Evolutionary conservation across 2,797 vertebrate genomes (phyloP).

Genomic region (Heterohyrax brucei): DNA sequence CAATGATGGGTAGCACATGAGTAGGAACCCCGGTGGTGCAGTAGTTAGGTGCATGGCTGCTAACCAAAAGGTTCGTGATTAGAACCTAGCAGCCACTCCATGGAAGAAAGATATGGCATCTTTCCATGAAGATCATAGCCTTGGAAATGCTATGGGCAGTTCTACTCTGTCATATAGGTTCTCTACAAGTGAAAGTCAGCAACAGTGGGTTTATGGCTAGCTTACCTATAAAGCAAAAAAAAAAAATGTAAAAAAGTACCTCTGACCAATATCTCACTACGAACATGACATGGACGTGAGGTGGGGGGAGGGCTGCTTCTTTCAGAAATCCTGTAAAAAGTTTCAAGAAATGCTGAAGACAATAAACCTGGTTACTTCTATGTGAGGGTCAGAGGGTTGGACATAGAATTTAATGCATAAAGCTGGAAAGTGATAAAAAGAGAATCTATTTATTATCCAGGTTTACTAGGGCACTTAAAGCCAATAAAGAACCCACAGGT

Average conservation of each 20-base stretch:
- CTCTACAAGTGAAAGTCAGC: no score
- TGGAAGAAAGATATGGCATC: no score
- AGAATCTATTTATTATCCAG: neutral
- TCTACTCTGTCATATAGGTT: no score
- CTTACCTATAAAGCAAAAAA: neutral
- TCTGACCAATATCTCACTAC: neutral
- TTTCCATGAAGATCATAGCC: no score
- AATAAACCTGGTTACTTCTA: neutral
- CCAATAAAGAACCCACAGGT: neutral
- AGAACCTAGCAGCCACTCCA: no score
- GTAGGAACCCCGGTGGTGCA: no score
- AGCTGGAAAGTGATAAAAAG: neutral
- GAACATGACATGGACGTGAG: neutral
- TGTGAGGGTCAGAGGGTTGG: neutral
- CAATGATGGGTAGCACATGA: neutral
- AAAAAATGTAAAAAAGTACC: neutral
- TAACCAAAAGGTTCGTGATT: no score
- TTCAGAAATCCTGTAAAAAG: slow-evolving; percentile 19
- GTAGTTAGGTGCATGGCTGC: no score
- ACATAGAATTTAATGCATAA: slow-evolving; percentile 30
- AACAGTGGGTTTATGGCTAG: no score
- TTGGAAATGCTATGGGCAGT: no score
- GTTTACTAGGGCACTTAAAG: neutral
- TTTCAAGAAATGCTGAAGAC: slow-evolving; percentile 24
- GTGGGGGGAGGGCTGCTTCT: neutral